Evolutionary conservation across 1,140 invertebrate species (phyloP), one percentile per base, ranked within the genome.

Genomic region (Semibalanus balanoides): DNA sequence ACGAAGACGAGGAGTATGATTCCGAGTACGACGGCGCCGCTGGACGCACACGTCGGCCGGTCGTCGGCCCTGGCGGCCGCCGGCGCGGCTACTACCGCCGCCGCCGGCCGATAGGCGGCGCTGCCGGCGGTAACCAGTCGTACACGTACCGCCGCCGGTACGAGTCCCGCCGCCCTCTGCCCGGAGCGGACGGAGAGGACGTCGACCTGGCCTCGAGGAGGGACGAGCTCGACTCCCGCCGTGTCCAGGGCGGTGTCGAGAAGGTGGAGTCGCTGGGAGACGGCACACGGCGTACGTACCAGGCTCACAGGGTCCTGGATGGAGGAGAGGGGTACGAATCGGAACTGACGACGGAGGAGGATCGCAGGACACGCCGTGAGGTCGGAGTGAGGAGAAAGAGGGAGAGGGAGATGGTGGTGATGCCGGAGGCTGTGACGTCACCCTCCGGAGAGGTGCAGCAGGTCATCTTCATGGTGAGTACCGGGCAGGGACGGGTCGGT

Each of bases 21-120:
- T 76, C 73, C 29, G 75, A 76, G 40, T 40, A 76, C 69, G 75
- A 76, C 43, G 30, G 35, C 25, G 29, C 73, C 31, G 7, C 31
- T 7, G 75, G 74, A 3, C 69, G 74, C 28, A 28, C 35, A n/a
- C 74, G 77, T 29, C 35, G 30, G 27, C 40, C 75, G 72, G 14
- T 30, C 74, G 77, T 51, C 35, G 30, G n/a, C 40, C 75, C 77
- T 30, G 75, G 43, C 83, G 81, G 30, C 89, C 87, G 82, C 84
- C 92, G 80, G 89, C 92, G 79, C 88, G 86, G 19, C 91, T 93
- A 81, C 88, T 88, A 79, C 86, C 93, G 14, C 87, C 93, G n/a
- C 87, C 88, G 76, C 87, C 91, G 9, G 89, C 91, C 84, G 88
- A 87, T 0, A 88, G 89, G 76, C 79, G 80, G 76, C 51, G 51